Evolutionary conservation across 1,140 invertebrate genomes (phyloP), one percentile per base, ranked within the genome.

Genomic region (Cherax quadricarinatus): DNA sequence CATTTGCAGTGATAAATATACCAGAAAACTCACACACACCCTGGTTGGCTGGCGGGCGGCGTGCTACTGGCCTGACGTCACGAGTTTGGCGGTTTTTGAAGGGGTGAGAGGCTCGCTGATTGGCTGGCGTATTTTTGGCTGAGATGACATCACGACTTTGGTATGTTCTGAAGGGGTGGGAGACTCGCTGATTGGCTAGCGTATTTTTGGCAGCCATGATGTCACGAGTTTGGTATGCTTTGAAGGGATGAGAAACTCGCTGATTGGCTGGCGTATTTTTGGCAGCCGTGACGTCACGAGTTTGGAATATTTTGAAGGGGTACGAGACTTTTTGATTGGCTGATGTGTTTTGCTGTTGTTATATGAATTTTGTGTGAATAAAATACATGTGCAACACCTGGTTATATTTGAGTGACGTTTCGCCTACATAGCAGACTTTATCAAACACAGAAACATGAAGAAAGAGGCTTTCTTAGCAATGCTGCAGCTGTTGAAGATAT

Each of bases 31-130:
- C 70, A 75, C 70, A 75, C 70, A 70, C 21, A 6, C n/a, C n/a
- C 70, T 75, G 70, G n/a, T 75, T 75, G 70, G 70, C 70, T 75
- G 70, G n/a, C 21, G 70, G n/a, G 70, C 24, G 70, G 12, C 70
- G 70, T 75, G 70, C 12, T 5, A 9, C 62, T 70, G 21, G 5
- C 21, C 6, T 75, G 70, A 75, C 70, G 70, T 75, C 70, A 75
- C 5, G 70, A n/a, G 12, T 75, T 30, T 30, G 7, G 70, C 7
- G 70, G 3, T 30, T 24, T 3, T 6, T 30, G 7, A 9, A 16
- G 62, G n/a, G 24, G 70, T 75, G n/a, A 21, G 7, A 24, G 21
- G 70, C 5, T 30, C n/a, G n/a, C 70, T 75, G 70, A 21, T 75
- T 75, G 70, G 70, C 70, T 75, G 24, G 70, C 5, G n/a, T 6